Base-by-base conservation (phyloP, 2,888 invertebrate genomes). In the Periphyllus acericola region DNA sequence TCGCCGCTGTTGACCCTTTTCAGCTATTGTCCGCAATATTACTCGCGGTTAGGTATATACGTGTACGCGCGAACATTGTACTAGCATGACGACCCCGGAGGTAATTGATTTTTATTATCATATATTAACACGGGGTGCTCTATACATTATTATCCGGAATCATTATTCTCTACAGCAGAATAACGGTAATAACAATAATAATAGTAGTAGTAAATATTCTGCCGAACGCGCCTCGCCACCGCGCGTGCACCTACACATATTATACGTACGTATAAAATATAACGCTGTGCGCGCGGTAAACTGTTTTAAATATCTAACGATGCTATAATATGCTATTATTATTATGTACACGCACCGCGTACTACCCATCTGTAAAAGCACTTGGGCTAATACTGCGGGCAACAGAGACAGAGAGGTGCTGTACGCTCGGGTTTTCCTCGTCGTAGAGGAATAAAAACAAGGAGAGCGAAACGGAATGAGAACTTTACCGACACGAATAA, bases 61-160 rank as follows among this genome's bases (percentile, higher is more conserved):
- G 32, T 46, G 68, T 32, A n/a, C n/a, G n/a, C n/a, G n/a, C n/a
- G n/a, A n/a, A n/a, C n/a, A n/a, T n/a, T n/a, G n/a, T n/a, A 68
- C 68, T 29, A 40, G n/a, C 29, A 40, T 40, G 29, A 46, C 68
- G 6, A 68, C 46, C 21, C 81, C 1, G n/a, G n/a, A 46, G 81
- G 68, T 81, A 81, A 68, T 68, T 81, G 68, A 81, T 81, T 81
- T 81, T 81, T 68, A 81, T 32, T 68, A 68, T 68, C 46, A 32
- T 81, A 40, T 34, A 46, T 46, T 46, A 46, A 46, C 14, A 46
- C 46, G 3, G 46, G 46, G 46, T 46, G 0, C 11, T 14, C 46
- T 46, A 46, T 11, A 40, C 1, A 46, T 46, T 14, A 34, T 21
- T 66, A 40, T n/a, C 11, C 4, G 29, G 17, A 17, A 66, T 66